These are phyloP conservation scores for Coremacera marginata DNA, from an alignment of 2,888 invertebrate species.

Conservation along the genomic window DNA sequence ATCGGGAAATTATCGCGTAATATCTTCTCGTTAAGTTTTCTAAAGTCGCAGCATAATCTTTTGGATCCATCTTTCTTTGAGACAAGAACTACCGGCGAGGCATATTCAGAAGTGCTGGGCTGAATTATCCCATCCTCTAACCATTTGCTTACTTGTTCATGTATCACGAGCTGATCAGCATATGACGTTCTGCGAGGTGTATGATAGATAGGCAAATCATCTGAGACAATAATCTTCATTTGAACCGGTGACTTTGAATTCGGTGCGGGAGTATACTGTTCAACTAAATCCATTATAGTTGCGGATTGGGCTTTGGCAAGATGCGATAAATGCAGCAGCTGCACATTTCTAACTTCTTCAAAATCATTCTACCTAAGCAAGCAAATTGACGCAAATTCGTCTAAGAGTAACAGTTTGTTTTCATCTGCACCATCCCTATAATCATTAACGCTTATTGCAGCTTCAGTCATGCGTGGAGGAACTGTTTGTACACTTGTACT, in stretches of 20 bases:
- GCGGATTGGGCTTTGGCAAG: background rate
- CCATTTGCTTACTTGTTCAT: constrained; percentile 51
- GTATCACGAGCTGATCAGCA: constrained; percentile 45
- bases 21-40: constrained; percentile 19
- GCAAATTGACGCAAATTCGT: constrained; percentile 20
- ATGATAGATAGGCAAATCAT: constrained; percentile 36
- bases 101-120: background rate
- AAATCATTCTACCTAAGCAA: constrained; percentile 15
- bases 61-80: no score
- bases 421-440: no score
- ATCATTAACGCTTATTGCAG: no score
- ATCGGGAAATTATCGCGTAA: constrained; percentile 43
- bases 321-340: background rate
- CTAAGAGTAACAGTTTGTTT: no score
- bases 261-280: background rate
- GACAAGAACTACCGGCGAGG: no score
- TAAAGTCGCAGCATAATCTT: no score
- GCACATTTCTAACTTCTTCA: no score
- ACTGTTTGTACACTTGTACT: no score
- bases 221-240: background rate
- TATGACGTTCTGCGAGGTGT: constrained; percentile 37
- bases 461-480: constrained; percentile 31
- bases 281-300: background rate
- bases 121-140: background rate
- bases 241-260: background rate